A percentile compares a stretch with the other conserved stretches of the same genome.
phyloP scores from a whole-genome alignment of 1,140 invertebrate genomes.

The Halyomorpha halys region DNA sequence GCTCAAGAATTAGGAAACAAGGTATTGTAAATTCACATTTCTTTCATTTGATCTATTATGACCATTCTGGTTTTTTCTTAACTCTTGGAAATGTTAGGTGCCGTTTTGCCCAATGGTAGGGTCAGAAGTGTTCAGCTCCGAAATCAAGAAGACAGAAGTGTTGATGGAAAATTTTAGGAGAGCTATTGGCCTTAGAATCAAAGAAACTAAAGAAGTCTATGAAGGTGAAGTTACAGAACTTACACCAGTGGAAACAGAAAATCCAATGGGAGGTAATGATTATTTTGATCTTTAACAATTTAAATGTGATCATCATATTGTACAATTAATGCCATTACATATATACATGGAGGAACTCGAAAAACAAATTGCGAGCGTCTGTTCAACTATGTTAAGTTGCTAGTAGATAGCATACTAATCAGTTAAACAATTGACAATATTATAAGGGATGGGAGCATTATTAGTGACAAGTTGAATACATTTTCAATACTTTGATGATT shows the following conservation, averaged over 20 bases:
- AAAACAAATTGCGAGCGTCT: too few species aligned
- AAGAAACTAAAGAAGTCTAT: constrained; percentile 98
- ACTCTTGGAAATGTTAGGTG: constrained; percentile 39
- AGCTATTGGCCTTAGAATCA: constrained; percentile 89
- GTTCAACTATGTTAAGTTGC: too few species aligned
- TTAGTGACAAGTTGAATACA: too few species aligned
- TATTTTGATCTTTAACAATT: too few species aligned
- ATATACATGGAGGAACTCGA: too few species aligned
- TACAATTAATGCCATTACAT: too few species aligned
- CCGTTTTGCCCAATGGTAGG: constrained; percentile 99
- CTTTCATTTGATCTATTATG: too few species aligned
- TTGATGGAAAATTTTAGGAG: constrained; percentile 98
- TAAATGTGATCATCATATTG: too few species aligned
- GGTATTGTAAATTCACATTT: constrained; percentile 36
- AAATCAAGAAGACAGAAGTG: constrained; percentile 99
- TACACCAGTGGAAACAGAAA: constrained; percentile 94
- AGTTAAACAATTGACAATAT: too few species aligned
- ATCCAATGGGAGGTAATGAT: constrained; percentile 74
- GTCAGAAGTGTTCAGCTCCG: constrained; percentile 96
- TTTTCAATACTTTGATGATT: too few species aligned
- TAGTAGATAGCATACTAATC: too few species aligned
- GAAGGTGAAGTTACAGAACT: constrained; percentile 99
- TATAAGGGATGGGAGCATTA: too few species aligned
- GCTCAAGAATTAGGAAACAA: constrained; percentile 97
- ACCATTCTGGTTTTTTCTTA: background rate